phyloP scores from a whole-genome alignment of 92 coral and sea anemone genomes.

The Diadumene lineata region DNA sequence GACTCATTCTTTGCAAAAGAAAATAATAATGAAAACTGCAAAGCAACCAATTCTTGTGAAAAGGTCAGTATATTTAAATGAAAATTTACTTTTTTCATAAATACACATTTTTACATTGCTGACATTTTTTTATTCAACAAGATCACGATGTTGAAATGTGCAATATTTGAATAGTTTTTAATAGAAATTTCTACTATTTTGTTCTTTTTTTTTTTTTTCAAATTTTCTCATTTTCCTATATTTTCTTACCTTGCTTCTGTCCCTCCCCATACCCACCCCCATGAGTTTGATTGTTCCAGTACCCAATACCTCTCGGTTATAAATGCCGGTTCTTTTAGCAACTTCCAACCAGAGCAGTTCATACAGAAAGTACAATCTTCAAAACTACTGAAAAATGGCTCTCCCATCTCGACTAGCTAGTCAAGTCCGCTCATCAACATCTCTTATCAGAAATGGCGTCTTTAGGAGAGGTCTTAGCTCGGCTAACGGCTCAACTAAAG shows the following conservation, averaged over 20 bases:
- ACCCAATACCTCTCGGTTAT: neutral
- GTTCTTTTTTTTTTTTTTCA: neutral
- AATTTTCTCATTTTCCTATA: neutral
- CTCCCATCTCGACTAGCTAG: slow-evolving; percentile 45
- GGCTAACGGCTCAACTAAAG: slow-evolving; percentile 22
- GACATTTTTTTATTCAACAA: too few species aligned
- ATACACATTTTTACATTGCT: too few species aligned
- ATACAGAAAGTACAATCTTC: neutral
- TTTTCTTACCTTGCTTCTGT: neutral
- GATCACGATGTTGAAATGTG: too few species aligned
- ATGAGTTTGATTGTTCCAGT: neutral
- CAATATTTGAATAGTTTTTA: neutral
- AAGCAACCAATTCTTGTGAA: slow-evolving; percentile 1
- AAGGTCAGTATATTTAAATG: slow-evolving; percentile 7
- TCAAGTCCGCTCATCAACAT: slow-evolving; percentile 37
- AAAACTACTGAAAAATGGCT: slow-evolving; percentile 40
- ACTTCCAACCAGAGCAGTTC: neutral
- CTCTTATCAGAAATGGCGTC: slow-evolving; percentile 19
- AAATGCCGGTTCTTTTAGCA: neutral
- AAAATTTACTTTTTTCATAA: too few species aligned
- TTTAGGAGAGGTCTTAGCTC: slow-evolving; percentile 28
- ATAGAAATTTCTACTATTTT: neutral
- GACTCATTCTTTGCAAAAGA: slow-evolving; percentile 5
- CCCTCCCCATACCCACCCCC: slow-evolving; percentile 5
- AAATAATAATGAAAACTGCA: neutral